Conservation (phyloP, 2,797 vertebrate genomes). For the Valencia hispanica region DNA sequence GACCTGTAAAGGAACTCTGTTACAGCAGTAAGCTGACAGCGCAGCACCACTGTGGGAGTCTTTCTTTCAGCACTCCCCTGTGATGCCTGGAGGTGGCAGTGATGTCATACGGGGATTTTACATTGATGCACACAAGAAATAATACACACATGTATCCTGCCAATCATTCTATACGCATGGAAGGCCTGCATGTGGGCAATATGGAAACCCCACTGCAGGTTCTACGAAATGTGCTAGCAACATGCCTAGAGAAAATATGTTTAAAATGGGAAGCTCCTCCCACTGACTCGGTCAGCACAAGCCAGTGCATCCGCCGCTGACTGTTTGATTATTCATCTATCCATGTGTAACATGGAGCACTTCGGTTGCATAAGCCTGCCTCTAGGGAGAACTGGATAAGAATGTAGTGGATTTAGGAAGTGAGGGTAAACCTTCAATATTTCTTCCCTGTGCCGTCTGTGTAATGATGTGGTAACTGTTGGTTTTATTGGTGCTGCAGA, state of each 20-base stretch:
- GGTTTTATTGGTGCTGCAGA: conserved; percentile 24
- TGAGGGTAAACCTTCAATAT: conserved; percentile 47
- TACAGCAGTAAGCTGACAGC: conserved; percentile 40
- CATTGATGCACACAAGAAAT: conserved; percentile 1
- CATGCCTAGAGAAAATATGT: conserved; percentile 8
- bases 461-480: conserved; percentile 44
- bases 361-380: conserved; percentile 72
- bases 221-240: conserved; percentile 7
- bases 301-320: conserved; percentile 31
- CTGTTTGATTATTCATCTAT: conserved; percentile 73
- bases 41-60: conserved; percentile 35
- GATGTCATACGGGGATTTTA: conserved; percentile 6
- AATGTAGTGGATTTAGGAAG: conserved; percentile 66
- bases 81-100: conserved; percentile 54
- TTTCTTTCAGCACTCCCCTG: conserved; percentile 38
- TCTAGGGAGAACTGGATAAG: conserved; percentile 59
- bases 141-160: not conserved
- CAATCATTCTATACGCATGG: conserved; percentile 13
- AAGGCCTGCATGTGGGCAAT: conserved; percentile 24
- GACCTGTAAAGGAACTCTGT: conserved; percentile 41
- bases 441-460: conserved; percentile 35
- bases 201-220: conserved; percentile 18
- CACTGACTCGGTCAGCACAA: conserved; percentile 54
- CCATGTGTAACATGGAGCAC: conserved; percentile 68
- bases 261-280: conserved; percentile 48